Evolutionary conservation across 2,113 vertebrate genomes (phyloP), one percentile per base, ranked within the genome.

Genomic region (Nematolebias whitei): DNA sequence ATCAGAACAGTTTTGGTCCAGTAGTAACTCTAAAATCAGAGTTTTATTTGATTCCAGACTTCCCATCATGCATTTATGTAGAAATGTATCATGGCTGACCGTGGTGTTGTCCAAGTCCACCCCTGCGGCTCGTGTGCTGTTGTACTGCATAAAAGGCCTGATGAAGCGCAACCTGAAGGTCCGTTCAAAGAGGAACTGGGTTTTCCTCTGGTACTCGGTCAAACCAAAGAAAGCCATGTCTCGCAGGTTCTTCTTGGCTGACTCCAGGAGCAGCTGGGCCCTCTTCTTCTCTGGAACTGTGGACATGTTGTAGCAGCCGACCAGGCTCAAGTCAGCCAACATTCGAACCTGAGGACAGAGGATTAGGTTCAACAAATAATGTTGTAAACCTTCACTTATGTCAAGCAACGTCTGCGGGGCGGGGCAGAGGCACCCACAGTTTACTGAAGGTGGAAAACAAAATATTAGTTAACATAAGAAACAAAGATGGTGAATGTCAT

Each of bases 251-350:
- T 97, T 98, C 92, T 98, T 99, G 63, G 97, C 97, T 0, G 96
- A 98, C 76, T 99, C 97, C 66, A 99, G 92, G 45, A 99, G 93
- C 63, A 99, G 91, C 91, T 98, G 96, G 0, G 96, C 95, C 11
- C 97, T 92, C 89, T 96, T 95, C 91, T 94, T 96, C 90, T 99
- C 97, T 0, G 95, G 94, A 47, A 98, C 95, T 56, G 98, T 98
- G 43, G 97, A 99, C 95, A 98, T 96, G 89, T 99, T 99, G 92
- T 99, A 99, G 93, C 97, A 99, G 90, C 98, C 97, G 74, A 99
- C 98, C 12, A 99, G 89, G 90, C 96, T 99, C 83, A 99, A 85
- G 89, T 99, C 98, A 0, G 98, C 98, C 79, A 99, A 85, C 98
- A 99, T 99, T 59, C 98, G 95, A 59, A 98, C 97, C 76, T 99